Evolutionary conservation across 2,888 invertebrate genomes (phyloP).

Genomic region (Mellilla xanthometata): DNA sequence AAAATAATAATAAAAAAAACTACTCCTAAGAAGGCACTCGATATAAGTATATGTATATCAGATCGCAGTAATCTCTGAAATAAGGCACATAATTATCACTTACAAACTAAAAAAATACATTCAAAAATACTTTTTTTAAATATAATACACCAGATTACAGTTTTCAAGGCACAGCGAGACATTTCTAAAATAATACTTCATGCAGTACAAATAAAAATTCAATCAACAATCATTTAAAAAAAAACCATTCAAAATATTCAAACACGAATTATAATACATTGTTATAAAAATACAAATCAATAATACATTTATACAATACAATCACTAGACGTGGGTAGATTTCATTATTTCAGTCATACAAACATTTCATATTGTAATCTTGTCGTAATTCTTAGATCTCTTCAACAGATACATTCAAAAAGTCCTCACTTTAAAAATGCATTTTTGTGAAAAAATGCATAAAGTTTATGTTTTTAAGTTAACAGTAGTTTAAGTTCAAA

Average conservation of each 20-base stretch:
- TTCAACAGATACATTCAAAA: neutral
- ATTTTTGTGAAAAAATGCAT: neutral
- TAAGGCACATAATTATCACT: constrained; percentile 65
- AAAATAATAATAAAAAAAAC: constrained; percentile 36
- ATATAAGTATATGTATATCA: constrained; percentile 45
- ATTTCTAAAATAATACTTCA: constrained; percentile 42
- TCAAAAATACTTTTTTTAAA: constrained; percentile 3
- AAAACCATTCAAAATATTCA: constrained; percentile 30
- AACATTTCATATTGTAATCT: no score
- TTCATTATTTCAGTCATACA: constrained; percentile 40
- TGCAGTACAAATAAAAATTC: constrained; percentile 35
- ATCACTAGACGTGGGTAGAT: constrained; percentile 44
- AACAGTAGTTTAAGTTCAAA: no score
- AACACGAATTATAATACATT: constrained; percentile 23
- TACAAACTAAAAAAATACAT: constrained; percentile 31
- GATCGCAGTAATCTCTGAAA: constrained; percentile 67
- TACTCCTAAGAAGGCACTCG: constrained; percentile 58
- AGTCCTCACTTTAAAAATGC: neutral
- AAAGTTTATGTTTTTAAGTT: no score
- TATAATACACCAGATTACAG: constrained; percentile 22
- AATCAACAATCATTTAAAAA: constrained; percentile 42
- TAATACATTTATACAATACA: constrained; percentile 41
- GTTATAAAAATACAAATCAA: constrained; percentile 30
- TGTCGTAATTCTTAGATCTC: neutral
- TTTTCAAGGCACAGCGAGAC: constrained; percentile 29